These are phyloP conservation scores for Ptiloglossa arizonensis DNA, from an alignment of 1,140 invertebrate genomes.

Conservation along the genomic window DNA sequence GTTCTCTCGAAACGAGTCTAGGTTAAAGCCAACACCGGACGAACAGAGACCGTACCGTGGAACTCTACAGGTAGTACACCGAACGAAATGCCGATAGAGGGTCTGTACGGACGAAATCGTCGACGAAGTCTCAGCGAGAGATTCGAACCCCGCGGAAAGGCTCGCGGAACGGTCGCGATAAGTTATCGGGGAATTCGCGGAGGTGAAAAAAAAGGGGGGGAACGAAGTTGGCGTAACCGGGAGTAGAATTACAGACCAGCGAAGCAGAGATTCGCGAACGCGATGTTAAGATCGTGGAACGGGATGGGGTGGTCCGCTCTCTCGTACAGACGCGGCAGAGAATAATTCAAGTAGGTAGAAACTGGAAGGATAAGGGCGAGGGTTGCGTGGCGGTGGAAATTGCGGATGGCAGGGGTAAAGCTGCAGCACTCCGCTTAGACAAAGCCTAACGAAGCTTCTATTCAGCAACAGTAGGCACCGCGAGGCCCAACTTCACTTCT, in stretches of 20 bases:
- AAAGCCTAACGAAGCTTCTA: slow-evolving; percentile 73
- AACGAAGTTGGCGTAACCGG: background rate
- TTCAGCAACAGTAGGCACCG: slow-evolving; percentile 69
- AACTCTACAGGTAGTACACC: no score
- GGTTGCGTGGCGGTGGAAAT: slow-evolving; percentile 46
- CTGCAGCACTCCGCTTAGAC: slow-evolving; percentile 63
- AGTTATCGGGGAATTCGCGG: background rate
- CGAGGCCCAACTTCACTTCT: slow-evolving; percentile 67
- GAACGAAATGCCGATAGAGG: no score
- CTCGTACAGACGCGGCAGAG: slow-evolving; percentile 31
- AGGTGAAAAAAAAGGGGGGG: background rate
- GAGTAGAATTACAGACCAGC: background rate
- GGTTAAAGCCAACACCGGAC: no score
- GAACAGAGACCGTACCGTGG: no score
- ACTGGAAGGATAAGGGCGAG: slow-evolving; percentile 38
- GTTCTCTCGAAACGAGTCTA: no score
- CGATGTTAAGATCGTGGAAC: background rate
- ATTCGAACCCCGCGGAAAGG: no score
- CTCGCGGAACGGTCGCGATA: no score
- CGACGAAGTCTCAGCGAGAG: no score
- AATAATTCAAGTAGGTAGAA: slow-evolving; percentile 47
- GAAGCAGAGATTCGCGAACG: background rate
- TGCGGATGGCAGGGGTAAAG: slow-evolving; percentile 48
- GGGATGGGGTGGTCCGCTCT: slow-evolving; percentile 15
- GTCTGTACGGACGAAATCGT: no score